Base-by-base conservation (phyloP, 2,113 vertebrate genomes). In the Chionodraco myersi region DNA sequence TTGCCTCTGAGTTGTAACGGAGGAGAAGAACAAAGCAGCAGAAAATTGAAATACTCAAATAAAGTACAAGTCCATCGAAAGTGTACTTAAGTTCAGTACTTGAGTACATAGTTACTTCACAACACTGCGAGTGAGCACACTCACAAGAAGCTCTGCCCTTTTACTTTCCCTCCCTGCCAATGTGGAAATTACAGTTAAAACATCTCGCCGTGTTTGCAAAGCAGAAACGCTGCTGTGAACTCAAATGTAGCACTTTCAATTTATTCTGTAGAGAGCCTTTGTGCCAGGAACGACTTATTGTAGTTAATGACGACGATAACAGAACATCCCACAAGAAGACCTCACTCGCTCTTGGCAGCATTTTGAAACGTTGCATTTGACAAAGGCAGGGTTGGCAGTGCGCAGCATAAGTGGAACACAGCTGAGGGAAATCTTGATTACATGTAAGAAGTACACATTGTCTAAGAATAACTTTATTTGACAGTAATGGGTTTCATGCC, bases 401-500 rank as follows among this genome's bases (percentile, higher is more conserved):
- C 21, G 73, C 30, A 61, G 5, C 5, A 66, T 67, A 63, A 86
- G 57, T 90, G 80, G 74, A 85, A 58, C 54, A 14, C 75, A 83
- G 68, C 44, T 87, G 82, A 80, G 52, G 62, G 75, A 86, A 89
- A 86, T 62, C 85, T 81, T 90, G 86, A 91, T 92, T 85, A 74
- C 77, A 88, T 86, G 83, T 73, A 53, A 80, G 70, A 86, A 77
- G 77, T 86, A 84, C 88, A 92, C 87, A 92, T 87, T 88, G 92
- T 80, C 89, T 84, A 88, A 91, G 89, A 91, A 92, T 88, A 92
- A 92, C 90, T 88, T 91, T 88, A 91, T 89, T 89, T 85, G 82
- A 79, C 74, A 66, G 72, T 86, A 92, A 91, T 89, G 79, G 85
- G 72, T 72, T 91, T 88, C 86, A 86, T 93, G 86, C 82, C 72